A percentile compares a stretch with the other conserved stretches of the same genome.
Evolutionary conservation across 2,797 vertebrate species (phyloP).

Genomic region (Graptemys geographica): DNA sequence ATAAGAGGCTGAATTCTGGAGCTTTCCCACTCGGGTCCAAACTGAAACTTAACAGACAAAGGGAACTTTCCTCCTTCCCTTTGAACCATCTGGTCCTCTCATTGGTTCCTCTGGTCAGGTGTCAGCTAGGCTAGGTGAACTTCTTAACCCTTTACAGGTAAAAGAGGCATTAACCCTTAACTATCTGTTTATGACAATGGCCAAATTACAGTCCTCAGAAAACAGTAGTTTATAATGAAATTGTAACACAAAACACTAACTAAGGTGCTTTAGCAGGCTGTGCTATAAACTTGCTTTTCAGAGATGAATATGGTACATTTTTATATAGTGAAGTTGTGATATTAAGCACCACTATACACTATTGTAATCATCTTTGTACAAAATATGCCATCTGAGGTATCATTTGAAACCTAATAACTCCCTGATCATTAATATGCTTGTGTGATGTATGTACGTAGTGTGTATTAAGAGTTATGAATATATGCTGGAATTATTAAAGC

Average conservation of each 20-base stretch:
- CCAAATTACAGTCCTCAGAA: slow-evolving; percentile 49
- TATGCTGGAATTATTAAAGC: too few species aligned
- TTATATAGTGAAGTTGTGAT: neutral
- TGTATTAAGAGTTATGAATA: too few species aligned
- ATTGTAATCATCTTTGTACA: neutral
- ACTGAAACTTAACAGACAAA: too few species aligned
- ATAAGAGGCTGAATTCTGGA: too few species aligned
- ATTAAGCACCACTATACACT: neutral
- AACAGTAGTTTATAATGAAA: slow-evolving; percentile 57
- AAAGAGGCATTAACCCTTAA: too few species aligned
- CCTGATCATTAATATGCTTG: neutral
- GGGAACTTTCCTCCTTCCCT: too few species aligned
- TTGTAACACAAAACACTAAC: slow-evolving; percentile 58
- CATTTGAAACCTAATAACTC: neutral
- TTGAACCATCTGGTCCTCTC: too few species aligned
- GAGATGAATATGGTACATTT: slow-evolving; percentile 26
- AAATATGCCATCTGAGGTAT: neutral
- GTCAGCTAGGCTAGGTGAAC: too few species aligned
- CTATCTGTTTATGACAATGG: neutral
- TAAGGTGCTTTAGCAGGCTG: slow-evolving; percentile 37
- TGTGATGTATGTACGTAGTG: neutral
- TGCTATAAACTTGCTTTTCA: slow-evolving; percentile 52
- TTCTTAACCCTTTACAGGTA: too few species aligned
- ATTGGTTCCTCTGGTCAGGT: too few species aligned
- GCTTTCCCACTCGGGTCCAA: too few species aligned